Evolutionary conservation across 2,888 invertebrate genomes (phyloP).

Genomic region (Cantharis rufa): DNA sequence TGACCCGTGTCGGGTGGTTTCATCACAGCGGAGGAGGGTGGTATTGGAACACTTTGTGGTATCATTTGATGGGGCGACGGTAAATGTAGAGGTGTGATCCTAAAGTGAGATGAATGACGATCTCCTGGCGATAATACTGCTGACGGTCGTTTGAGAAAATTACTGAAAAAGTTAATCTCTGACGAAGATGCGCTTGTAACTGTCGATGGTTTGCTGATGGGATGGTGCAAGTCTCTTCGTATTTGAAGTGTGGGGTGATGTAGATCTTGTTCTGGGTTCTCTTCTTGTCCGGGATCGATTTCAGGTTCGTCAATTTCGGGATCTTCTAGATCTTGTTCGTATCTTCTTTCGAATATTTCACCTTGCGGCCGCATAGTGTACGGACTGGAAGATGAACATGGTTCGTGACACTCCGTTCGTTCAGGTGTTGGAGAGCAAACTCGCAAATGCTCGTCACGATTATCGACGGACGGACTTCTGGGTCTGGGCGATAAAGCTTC

Average conservation of each 20-base stretch:
- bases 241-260: conserved; percentile 66
- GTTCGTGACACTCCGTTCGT: conserved; percentile 69
- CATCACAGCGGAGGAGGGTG: conserved; percentile 38
- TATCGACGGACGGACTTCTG: conserved; percentile 48
- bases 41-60: conserved; percentile 41
- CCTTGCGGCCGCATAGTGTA: conserved; percentile 78
- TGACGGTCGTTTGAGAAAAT: conserved; percentile 61
- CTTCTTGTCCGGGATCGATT: conserved; percentile 54
- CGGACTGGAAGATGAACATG: conserved; percentile 54
- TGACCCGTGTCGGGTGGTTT: conserved; percentile 51
- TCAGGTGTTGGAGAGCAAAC: conserved; percentile 61
- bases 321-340: conserved; percentile 52
- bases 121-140: conserved; percentile 51
- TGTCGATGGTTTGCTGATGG: conserved; percentile 51
- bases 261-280: conserved; percentile 42
- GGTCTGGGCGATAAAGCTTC: conserved; percentile 52
- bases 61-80: conserved; percentile 34
- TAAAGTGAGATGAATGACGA: conserved; percentile 45
- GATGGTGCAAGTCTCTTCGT: conserved; percentile 69
- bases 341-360: conserved; percentile 58
- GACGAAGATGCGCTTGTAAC: conserved; percentile 53
- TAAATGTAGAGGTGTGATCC: conserved; percentile 43
- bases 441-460: conserved; percentile 52
- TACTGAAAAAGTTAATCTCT: conserved; percentile 58
- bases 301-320: conserved; percentile 50